Conservation (phyloP, 2,888 invertebrate species). For the Acleris literana region DNA sequence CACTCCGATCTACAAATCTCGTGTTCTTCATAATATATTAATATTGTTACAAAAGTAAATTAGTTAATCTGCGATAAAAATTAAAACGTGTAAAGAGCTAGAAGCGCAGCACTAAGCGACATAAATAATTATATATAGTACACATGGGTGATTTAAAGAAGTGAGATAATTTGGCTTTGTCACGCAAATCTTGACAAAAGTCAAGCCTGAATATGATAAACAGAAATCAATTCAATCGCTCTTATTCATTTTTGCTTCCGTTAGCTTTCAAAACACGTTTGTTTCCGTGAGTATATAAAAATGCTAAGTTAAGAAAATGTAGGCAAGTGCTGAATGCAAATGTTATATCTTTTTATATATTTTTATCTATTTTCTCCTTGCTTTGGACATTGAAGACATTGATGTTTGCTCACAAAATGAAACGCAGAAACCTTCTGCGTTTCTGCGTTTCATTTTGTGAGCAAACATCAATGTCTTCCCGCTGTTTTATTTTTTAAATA, state of each 20-base stretch:
- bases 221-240: slow-evolving; percentile 33
- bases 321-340: slow-evolving; percentile 61
- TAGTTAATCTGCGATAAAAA: too few species aligned
- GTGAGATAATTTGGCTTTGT: not conserved
- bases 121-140: not conserved
- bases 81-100: too few species aligned
- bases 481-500: slow-evolving; percentile 3
- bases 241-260: slow-evolving; percentile 53
- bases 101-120: too few species aligned
- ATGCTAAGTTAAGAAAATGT: slow-evolving; percentile 56
- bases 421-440: slow-evolving; percentile 5
- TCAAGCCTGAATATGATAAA: slow-evolving; percentile 12
- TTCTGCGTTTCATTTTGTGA: slow-evolving; percentile 21
- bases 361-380: slow-evolving; percentile 19
- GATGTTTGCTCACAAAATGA: too few species aligned
- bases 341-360: slow-evolving; percentile 51
- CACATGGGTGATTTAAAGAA: not conserved
- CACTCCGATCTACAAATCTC: slow-evolving; percentile 4
- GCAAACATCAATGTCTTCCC: slow-evolving; percentile 11
- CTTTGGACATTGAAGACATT: too few species aligned
- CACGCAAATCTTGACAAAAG: slow-evolving; percentile 16
- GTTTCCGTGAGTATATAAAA: slow-evolving; percentile 59
- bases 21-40: not conserved
- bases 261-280: slow-evolving; percentile 62
- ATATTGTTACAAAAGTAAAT: not conserved